A percentile compares a stretch with the other conserved stretches of the same genome.
Conservation (phyloP, 2,888 invertebrate species). For the Parnassius orleans region DNA sequence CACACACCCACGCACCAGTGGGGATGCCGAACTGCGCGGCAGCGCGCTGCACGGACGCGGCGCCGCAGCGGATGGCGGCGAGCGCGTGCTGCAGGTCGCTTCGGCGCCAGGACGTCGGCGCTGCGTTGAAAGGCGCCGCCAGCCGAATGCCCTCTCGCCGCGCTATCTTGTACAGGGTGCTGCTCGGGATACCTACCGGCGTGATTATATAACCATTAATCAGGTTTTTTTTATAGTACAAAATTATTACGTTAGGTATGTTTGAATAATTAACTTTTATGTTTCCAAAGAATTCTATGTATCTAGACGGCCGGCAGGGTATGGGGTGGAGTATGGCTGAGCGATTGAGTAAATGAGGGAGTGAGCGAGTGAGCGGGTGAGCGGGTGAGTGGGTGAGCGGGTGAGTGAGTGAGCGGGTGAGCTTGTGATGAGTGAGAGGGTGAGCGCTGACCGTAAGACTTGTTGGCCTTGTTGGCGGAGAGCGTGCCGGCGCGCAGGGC, state of each 20-base stretch:
- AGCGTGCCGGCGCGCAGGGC: slow-evolving; percentile 91
- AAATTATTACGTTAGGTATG: no score
- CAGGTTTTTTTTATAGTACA: no score
- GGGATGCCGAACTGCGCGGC: slow-evolving; percentile 94
- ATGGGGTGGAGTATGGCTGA: no score
- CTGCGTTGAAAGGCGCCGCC: slow-evolving; percentile 94
- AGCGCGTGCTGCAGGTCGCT: slow-evolving; percentile 91
- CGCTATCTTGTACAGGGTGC: slow-evolving; percentile 95
- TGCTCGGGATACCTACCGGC: slow-evolving; percentile 89
- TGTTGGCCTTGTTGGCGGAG: slow-evolving; percentile 95
- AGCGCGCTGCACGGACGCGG: slow-evolving; percentile 91
- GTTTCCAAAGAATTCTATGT: no score
- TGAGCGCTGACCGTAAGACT: slow-evolving; percentile 85
- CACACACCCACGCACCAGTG: slow-evolving; percentile 77
- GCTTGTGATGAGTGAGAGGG: no score
- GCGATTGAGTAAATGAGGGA: no score
- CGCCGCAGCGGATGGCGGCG: slow-evolving; percentile 89
- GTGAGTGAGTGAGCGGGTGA: background rate
- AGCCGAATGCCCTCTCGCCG: slow-evolving; percentile 93
- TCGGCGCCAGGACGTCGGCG: slow-evolving; percentile 93
- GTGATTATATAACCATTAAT: background rate
- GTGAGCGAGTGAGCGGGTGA: background rate
- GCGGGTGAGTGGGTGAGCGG: no score
- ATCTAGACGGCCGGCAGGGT: no score
- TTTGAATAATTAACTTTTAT: no score